Conservation (phyloP, 2,888 invertebrate species). For the Amphiduros pacificus region DNA sequence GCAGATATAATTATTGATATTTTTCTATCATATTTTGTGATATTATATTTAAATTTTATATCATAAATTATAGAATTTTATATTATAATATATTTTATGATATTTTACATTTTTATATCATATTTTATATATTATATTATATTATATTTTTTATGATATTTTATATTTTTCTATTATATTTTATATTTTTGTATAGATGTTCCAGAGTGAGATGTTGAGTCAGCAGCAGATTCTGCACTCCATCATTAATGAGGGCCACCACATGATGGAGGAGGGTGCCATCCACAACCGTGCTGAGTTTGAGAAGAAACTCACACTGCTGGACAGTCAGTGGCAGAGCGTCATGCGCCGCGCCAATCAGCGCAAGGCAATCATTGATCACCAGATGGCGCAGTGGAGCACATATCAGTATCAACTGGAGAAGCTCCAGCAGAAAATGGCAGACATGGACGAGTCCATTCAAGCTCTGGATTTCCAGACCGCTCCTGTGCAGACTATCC, state of each 20-base stretch:
- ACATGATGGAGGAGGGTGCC: constrained; percentile 46
- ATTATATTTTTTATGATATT: no score
- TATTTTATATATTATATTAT: no score
- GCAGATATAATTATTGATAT: no score
- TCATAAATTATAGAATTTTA: no score
- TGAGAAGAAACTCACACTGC: constrained; percentile 46
- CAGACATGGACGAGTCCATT: constrained; percentile 44
- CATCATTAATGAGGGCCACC: constrained; percentile 53
- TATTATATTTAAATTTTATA: no score
- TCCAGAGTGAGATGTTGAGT: constrained; percentile 50
- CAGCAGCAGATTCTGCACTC: constrained; percentile 53
- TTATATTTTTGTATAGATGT: constrained; percentile 45
- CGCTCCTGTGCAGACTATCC: constrained; percentile 44
- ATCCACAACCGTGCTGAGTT: constrained; percentile 43
- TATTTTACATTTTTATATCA: no score
- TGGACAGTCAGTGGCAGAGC: constrained; percentile 56
- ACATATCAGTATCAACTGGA: constrained; percentile 28
- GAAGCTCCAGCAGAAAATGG: constrained; percentile 38
- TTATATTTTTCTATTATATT: no score
- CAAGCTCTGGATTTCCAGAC: constrained; percentile 37
- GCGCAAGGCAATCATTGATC: constrained; percentile 51
- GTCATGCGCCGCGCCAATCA: constrained; percentile 48
- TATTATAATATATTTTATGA: no score
- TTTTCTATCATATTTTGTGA: no score
- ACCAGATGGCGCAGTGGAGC: constrained; percentile 46